Evolutionary conservation across 1,140 invertebrate species (phyloP).

Genomic region (Wiebesia pumilae): DNA sequence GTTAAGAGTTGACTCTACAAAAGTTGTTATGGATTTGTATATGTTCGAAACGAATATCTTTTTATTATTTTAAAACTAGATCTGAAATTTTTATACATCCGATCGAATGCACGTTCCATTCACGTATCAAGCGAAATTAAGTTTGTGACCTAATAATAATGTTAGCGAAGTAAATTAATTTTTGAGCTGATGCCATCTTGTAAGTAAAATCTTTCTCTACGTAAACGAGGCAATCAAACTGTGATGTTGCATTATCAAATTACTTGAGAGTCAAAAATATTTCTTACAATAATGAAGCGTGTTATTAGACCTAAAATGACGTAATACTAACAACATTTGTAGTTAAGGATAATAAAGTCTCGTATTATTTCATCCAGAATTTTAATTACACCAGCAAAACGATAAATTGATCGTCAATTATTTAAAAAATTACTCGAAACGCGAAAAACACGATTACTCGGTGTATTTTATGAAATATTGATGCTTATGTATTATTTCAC

Average conservation of each 20-base stretch:
- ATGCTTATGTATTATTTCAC: no score
- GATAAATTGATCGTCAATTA: neutral
- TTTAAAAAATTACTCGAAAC: no score
- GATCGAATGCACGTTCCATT: neutral
- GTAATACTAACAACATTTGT: neutral
- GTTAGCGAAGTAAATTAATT: neutral
- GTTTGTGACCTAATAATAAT: neutral
- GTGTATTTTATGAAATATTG: no score
- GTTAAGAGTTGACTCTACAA: no score
- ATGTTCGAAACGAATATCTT: no score
- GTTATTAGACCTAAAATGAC: no score
- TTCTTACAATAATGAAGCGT: slow-evolving; percentile 1
- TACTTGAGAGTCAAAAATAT: neutral
- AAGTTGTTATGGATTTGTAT: no score
- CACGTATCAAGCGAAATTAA: neutral
- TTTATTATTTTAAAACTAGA: no score
- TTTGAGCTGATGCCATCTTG: neutral
- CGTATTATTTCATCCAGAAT: neutral
- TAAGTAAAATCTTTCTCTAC: slow-evolving; percentile 9
- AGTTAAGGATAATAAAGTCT: neutral
- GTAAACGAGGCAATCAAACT: slow-evolving; percentile 4
- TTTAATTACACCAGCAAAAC: neutral
- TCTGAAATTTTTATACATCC: no score
- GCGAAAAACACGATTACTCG: no score
- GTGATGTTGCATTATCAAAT: neutral